phyloP scores from a whole-genome alignment of 2,888 invertebrate species.

The Mallateleia sp. region DNA sequence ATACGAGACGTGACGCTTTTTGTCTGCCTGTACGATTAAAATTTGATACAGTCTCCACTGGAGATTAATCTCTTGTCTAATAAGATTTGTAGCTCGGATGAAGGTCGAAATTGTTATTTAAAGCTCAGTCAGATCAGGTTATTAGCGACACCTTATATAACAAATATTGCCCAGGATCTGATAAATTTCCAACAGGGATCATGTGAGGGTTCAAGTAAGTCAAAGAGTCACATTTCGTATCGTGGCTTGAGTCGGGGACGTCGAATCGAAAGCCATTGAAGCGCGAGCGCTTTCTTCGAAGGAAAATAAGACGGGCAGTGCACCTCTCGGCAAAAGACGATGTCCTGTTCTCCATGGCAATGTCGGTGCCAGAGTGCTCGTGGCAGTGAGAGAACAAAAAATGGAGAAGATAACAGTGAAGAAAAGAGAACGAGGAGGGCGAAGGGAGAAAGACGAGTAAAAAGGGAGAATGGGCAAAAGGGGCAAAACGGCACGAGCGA shows the following conservation, averaged over 20 bases:
- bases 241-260: slow-evolving; percentile 19
- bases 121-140: slow-evolving; percentile 56
- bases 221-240: slow-evolving; percentile 33
- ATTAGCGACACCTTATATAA: slow-evolving; percentile 49
- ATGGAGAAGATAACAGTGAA: too few relatives aligned
- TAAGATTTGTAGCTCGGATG: slow-evolving; percentile 33
- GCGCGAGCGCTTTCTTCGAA: slow-evolving; percentile 64
- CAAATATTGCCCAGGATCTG: slow-evolving; percentile 32
- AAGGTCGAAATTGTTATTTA: slow-evolving; percentile 51
- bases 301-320: slow-evolving; percentile 56
- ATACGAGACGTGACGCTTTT: slow-evolving; percentile 59
- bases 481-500: too few relatives aligned
- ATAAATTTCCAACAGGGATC: slow-evolving; percentile 27
- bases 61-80: slow-evolving; percentile 34
- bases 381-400: too few relatives aligned
- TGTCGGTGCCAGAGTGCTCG: too few relatives aligned
- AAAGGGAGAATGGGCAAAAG: too few relatives aligned
- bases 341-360: slow-evolving; percentile 71
- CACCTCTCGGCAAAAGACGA: slow-evolving; percentile 58
- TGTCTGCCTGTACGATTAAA: slow-evolving; percentile 46
- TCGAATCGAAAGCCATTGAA: slow-evolving; percentile 50
- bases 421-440: too few relatives aligned
- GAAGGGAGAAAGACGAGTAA: too few relatives aligned
- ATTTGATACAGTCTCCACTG: slow-evolving; percentile 40
- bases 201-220: neutral